Conservation (phyloP, 1,140 invertebrate genomes). For the Ceratina japonica region DNA sequence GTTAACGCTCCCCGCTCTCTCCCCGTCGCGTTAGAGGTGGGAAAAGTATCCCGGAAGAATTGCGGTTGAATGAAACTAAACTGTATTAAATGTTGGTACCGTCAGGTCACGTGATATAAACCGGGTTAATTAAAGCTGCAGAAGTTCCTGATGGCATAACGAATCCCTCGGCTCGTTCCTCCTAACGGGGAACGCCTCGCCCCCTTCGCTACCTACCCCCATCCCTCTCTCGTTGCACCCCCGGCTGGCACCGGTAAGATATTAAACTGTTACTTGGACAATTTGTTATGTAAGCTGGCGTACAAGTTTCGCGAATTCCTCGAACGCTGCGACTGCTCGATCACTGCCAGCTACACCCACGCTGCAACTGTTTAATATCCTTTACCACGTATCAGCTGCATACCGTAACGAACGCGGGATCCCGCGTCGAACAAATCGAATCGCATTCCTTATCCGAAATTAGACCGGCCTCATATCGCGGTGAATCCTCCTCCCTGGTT, state of each 20-base stretch:
- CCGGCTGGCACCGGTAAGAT: constrained; percentile 28
- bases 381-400: neutral
- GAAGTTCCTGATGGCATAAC: constrained; percentile 19
- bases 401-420: neutral
- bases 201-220: too few relatives aligned
- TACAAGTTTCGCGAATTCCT: constrained; percentile 47
- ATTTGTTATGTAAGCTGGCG: constrained; percentile 54
- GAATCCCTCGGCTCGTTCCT: constrained; percentile 4
- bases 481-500: neutral
- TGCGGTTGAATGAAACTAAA: constrained; percentile 37
- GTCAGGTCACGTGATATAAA: constrained; percentile 39
- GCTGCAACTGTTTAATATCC: neutral
- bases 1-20: constrained; percentile 2
- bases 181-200: too few relatives aligned
- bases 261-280: constrained; percentile 59
- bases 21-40: neutral
- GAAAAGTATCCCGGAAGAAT: constrained; percentile 19
- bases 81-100: constrained; percentile 38
- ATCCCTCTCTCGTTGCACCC: too few relatives aligned
- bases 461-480: neutral
- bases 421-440: neutral
- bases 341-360: constrained; percentile 12
- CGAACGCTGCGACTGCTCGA: constrained; percentile 33
- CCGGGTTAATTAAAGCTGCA: constrained; percentile 38
- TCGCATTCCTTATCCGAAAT: too few relatives aligned